Evolutionary conservation across 2,888 invertebrate species (phyloP).

Genomic region (Dasypolia templi): DNA sequence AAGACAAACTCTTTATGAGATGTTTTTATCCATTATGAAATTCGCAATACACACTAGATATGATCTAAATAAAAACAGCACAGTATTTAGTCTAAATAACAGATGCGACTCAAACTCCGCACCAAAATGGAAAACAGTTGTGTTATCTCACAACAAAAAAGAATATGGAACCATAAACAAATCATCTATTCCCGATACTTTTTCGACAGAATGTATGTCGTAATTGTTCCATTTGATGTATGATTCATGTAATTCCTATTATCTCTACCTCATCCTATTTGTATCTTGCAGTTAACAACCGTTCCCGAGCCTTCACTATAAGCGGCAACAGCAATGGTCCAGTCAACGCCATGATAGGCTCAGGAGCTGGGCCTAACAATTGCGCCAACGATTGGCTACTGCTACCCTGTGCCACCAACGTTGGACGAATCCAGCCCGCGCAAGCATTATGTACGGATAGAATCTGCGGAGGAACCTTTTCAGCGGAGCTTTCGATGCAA

Average conservation of each 20-base stretch:
- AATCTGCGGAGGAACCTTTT: constrained; percentile 95
- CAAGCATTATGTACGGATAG: constrained; percentile 93
- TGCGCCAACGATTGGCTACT: constrained; percentile 95
- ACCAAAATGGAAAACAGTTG: no score
- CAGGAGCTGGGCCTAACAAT: constrained; percentile 91
- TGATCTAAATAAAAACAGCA: no score
- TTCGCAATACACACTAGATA: no score
- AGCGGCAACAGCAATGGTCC: constrained; percentile 94
- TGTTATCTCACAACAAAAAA: no score
- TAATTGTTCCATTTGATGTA: neutral
- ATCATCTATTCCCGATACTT: no score
- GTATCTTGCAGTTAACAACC: constrained; percentile 91
- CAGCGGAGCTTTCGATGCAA: constrained; percentile 92
- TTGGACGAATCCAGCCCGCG: constrained; percentile 91
- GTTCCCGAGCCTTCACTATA: constrained; percentile 93
- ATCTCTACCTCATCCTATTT: neutral
- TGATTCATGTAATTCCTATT: neutral
- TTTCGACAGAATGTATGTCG: no score
- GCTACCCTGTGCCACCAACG: constrained; percentile 94
- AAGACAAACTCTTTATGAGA: no score
- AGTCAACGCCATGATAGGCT: constrained; percentile 93
- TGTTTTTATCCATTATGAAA: no score
- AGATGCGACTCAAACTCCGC: no score
- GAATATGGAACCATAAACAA: no score
- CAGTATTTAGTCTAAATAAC: no score